Evolutionary conservation across 2,797 vertebrate species (phyloP), one percentile per base, ranked within the genome.

Genomic region (Oreonectes daqikongensis): DNA sequence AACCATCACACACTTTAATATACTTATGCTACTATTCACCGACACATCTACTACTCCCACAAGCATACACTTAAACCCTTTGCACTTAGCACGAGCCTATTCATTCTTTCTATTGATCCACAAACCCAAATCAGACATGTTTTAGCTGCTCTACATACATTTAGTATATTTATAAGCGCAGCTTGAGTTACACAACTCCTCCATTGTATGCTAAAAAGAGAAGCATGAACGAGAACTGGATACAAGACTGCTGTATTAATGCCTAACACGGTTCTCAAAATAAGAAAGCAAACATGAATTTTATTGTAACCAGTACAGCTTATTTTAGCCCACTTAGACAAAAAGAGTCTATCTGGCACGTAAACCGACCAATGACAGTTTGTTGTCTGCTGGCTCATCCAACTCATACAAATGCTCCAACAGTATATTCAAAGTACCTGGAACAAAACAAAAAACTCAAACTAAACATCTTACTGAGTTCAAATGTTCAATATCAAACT

Each of bases 31-130:
- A 50, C 17, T 12, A 59, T 75, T 24, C 63, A 46, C 63, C 57
- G 38, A 67, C 26, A 57, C 42, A 59, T 59, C 64, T 53, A 48
- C 64, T 68, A 20, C n/a, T 48, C 26, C 73, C 28, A 67, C 53
- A 68, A 68, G 77, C 76, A 85, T 83, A 82, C 79, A 60, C 68
- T 60, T 64, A 57, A n/a, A 57, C 42, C 24, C 20, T 28, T 24
- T 22, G 32, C 26, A 59, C 63, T 67, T 53, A 75, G 50, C 63
- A 46, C 18, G 28, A 32, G 28, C 26, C 52, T 28, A 46, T 68
- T 68, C 52, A 75, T 55, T 59, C 26, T 46, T 8, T 75, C 10
- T 28, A n/a, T 28, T 30, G 57, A 63, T 65, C 15, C 26, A 18
- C 38, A 32, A 22, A 57, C 26, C 32, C 46, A 65, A 65, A 35